These are phyloP conservation scores for Coremacera marginata DNA, from an alignment of 2,888 invertebrate genomes.

Conservation along the genomic window DNA sequence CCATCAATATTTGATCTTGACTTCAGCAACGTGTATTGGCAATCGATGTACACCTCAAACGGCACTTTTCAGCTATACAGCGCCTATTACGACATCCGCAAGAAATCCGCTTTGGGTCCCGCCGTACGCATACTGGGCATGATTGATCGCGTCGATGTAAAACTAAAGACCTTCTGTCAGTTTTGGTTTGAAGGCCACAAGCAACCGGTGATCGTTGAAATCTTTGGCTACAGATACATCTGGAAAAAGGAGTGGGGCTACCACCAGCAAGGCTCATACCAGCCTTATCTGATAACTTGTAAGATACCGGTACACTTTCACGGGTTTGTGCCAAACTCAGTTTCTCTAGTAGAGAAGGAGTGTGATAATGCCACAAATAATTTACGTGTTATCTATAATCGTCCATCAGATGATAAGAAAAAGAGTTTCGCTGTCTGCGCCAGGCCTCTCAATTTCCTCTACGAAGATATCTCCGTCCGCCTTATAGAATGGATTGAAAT, in stretches of 20 bases:
- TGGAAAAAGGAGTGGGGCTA: constrained; percentile 94
- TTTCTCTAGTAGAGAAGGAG: constrained; percentile 83
- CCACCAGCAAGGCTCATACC: constrained; percentile 86
- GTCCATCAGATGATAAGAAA: constrained; percentile 72
- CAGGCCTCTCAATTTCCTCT: constrained; percentile 89
- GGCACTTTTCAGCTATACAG: constrained; percentile 89
- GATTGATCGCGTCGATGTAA: constrained; percentile 82
- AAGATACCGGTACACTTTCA: constrained; percentile 80
- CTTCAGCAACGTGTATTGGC: constrained; percentile 92
- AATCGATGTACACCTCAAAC: constrained; percentile 80
- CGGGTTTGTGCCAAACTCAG: constrained; percentile 80
- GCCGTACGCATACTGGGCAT: constrained; percentile 84
- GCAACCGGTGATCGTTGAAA: constrained; percentile 82
- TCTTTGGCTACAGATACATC: constrained; percentile 87
- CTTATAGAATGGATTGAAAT: constrained; percentile 93
- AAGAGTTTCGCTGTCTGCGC: constrained; percentile 90
- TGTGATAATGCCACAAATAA: constrained; percentile 87
- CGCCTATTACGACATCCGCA: constrained; percentile 85
- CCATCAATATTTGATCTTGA: constrained; percentile 88
- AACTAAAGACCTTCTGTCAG: constrained; percentile 80
- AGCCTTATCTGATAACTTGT: constrained; percentile 88
- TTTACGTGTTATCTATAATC: constrained; percentile 81
- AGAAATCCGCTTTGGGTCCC: constrained; percentile 80
- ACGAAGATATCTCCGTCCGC: constrained; percentile 87
- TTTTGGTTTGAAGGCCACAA: constrained; percentile 86